phyloP scores from a whole-genome alignment of 2,888 invertebrate species.

The Noctua fimbriata region DNA sequence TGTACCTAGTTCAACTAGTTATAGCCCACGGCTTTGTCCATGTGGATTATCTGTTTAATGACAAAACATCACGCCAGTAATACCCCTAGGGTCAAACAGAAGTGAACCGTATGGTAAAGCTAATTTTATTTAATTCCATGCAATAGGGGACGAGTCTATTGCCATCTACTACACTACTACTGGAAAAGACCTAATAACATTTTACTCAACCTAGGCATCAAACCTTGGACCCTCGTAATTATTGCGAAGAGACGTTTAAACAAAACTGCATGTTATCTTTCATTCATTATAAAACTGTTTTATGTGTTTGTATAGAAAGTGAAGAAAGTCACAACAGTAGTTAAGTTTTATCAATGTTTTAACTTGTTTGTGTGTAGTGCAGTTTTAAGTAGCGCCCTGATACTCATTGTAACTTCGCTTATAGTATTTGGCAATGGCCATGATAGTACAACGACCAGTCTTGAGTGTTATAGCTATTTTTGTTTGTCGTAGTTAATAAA shows the following conservation, averaged over 20 bases:
- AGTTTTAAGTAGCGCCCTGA: slow-evolving; percentile 30
- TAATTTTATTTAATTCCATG: background rate
- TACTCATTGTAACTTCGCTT: slow-evolving; percentile 28
- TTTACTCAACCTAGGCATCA: background rate
- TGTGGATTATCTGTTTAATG: background rate
- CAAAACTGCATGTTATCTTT: background rate
- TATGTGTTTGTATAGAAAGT: background rate
- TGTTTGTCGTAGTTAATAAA: background rate
- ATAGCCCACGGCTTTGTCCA: background rate
- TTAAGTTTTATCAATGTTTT: slow-evolving; percentile 38
- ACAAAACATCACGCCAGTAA: background rate
- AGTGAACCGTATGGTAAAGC: background rate
- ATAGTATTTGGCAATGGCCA: slow-evolving; percentile 18
- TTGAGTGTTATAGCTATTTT: background rate
- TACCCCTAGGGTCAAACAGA: background rate
- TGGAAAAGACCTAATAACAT: background rate
- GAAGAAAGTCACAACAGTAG: background rate
- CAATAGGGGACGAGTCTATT: background rate
- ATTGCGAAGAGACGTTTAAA: background rate
- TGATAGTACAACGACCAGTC: background rate
- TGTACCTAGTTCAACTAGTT: background rate
- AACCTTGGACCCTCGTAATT: background rate
- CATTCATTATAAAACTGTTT: background rate
- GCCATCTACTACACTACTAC: background rate
- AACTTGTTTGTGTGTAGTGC: background rate